These are phyloP conservation scores for Typhlomys cinereus DNA, from an alignment of 2,113 vertebrate genomes.

Conservation along the genomic window DNA sequence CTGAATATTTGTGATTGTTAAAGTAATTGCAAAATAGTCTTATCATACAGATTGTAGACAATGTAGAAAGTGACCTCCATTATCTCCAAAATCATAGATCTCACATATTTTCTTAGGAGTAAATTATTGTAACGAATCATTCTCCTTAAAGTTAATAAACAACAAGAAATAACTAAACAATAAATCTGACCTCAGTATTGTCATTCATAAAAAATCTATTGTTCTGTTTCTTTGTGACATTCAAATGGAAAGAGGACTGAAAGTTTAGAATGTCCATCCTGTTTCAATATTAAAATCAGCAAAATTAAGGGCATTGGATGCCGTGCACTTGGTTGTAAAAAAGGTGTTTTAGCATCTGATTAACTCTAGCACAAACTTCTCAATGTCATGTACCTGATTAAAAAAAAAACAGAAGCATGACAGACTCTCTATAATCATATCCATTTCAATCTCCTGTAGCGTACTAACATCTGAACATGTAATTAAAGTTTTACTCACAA, in stretches of 20 bases:
- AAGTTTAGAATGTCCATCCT: neutral
- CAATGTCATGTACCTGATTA: neutral
- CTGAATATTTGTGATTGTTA: neutral
- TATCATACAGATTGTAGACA: neutral
- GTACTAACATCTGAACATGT: neutral
- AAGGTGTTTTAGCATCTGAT: fast-evolving
- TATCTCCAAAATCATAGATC: neutral
- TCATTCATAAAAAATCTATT: neutral
- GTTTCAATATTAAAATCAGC: neutral
- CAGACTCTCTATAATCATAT: neutral
- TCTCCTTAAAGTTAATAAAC: no score
- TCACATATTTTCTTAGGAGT: neutral
- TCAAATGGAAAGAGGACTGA: neutral
- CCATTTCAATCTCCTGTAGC: neutral
- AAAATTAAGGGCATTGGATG: neutral
- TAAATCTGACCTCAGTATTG: neutral
- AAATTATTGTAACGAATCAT: neutral
- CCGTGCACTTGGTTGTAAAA: neutral
- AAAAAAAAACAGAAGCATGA: neutral
- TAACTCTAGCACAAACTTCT: neutral
- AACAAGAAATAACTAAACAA: neutral
- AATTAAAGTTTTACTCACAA: neutral
- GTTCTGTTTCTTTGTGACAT: neutral
- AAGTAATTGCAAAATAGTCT: neutral
- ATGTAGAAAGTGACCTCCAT: neutral